These are phyloP conservation scores for Muraenolepis orangiensis DNA, from an alignment of 2,797 vertebrate genomes.

Conservation along the genomic window DNA sequence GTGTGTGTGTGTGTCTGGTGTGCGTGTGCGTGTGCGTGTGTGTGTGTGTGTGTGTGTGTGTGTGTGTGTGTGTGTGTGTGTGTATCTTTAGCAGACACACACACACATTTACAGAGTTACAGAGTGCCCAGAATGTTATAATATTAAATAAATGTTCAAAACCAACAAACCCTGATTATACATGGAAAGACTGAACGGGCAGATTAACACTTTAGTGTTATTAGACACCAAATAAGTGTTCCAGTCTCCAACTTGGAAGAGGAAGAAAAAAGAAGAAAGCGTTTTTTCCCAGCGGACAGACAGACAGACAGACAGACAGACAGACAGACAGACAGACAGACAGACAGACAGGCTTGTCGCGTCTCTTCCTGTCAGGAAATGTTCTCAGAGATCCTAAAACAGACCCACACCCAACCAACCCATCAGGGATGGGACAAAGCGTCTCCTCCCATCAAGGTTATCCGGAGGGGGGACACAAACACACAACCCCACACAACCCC, in stretches of 20 bases:
- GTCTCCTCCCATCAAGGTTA: constrained; percentile 27
- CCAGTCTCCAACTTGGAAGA: not conserved
- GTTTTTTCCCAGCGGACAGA: constrained; percentile 20
- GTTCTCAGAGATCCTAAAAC: constrained; percentile 65
- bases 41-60: too few species aligned
- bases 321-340: constrained; percentile 59
- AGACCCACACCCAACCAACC: constrained; percentile 67
- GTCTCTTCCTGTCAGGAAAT: constrained; percentile 77
- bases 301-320: constrained; percentile 2
- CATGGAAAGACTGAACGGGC: not conserved
- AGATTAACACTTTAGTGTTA: too few species aligned
- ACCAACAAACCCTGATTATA: not conserved
- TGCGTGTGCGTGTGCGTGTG: not conserved
- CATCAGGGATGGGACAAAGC: constrained; percentile 39
- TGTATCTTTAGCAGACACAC: too few species aligned
- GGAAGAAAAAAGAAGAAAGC: not conserved
- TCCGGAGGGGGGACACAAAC: too few species aligned
- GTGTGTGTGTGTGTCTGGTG: not conserved
- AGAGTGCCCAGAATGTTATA: not conserved
- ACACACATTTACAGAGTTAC: not conserved
- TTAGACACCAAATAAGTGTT: too few species aligned
- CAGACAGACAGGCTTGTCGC: constrained; percentile 52
- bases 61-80: too few species aligned
- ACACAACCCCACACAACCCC: too few species aligned
- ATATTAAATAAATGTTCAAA: not conserved